Evolutionary conservation across 2,113 vertebrate genomes (phyloP).

Genomic region (Onychorhynchus coronatus): DNA sequence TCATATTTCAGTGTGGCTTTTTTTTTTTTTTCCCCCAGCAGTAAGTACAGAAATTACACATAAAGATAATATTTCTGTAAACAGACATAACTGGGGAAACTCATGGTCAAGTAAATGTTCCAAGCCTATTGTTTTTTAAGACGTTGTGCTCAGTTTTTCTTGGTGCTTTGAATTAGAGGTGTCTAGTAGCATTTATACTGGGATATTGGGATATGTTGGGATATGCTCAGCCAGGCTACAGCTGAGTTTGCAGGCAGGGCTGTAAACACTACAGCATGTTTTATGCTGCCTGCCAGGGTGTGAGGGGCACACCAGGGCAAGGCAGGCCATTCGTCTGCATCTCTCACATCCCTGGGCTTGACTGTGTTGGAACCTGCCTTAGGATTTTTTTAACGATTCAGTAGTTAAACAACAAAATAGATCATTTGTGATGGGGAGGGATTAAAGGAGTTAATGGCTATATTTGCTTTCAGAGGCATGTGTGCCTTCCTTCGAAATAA

Average conservation of each 20-base stretch:
- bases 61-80: not conserved
- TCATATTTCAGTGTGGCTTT: not conserved
- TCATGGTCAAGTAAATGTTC: not conserved
- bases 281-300: not conserved
- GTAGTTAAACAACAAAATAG: not conserved
- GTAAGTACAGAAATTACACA: not conserved
- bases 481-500: constrained; percentile 4
- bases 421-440: not conserved
- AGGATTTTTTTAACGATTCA: not conserved
- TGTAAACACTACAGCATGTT: rapidly evolving
- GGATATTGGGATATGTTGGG: not conserved
- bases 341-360: not conserved
- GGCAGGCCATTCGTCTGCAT: not conserved
- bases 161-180: not conserved
- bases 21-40: not conserved
- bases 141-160: rapidly evolving
- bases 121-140: not conserved
- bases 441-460: constrained; percentile 51
- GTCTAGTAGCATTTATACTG: not conserved
- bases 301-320: rapidly evolving
- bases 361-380: not conserved
- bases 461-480: constrained; percentile 35
- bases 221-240: rapidly evolving
- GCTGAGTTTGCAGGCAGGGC: not conserved
- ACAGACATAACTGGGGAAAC: rapidly evolving